phyloP scores from a whole-genome alignment of 2,113 vertebrate species.

The Sebastes schlegelii region DNA sequence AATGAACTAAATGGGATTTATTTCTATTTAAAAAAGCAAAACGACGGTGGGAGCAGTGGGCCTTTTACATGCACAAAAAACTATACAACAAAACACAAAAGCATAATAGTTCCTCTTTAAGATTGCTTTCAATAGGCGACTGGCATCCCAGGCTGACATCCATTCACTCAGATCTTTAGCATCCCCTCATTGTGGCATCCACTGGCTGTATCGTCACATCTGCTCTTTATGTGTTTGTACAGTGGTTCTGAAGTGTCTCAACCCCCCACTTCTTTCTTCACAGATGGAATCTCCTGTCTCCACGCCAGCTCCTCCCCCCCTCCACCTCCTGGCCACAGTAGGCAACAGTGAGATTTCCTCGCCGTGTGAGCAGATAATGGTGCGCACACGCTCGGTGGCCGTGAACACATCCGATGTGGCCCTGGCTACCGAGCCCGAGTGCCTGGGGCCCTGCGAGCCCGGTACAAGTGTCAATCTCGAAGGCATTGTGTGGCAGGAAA shows the following conservation, averaged over 20 bases:
- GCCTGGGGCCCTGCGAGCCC: constrained; percentile 97
- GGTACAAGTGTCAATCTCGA: constrained; percentile 99
- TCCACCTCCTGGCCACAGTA: constrained; percentile 93
- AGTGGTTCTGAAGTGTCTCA: constrained; percentile 52
- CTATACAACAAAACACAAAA: too few species aligned
- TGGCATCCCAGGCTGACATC: constrained; percentile 46
- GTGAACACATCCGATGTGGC: constrained; percentile 98
- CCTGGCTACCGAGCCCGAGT: constrained; percentile 95
- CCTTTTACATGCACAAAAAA: too few species aligned
- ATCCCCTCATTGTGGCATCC: constrained; percentile 50
- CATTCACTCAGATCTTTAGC: constrained; percentile 43
- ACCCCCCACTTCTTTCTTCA: constrained; percentile 55
- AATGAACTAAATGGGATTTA: too few species aligned
- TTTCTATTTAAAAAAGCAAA: too few species aligned
- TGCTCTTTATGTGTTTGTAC: constrained; percentile 59
- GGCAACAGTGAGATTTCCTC: constrained; percentile 95
- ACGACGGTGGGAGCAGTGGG: too few species aligned
- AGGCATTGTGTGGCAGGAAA: constrained; percentile 99
- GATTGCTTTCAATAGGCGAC: constrained; percentile 14
- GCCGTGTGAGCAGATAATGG: constrained; percentile 99
- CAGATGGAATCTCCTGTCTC: constrained; percentile 98
- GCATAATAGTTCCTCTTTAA: neutral
- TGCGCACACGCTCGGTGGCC: constrained; percentile 96
- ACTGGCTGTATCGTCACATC: constrained; percentile 52
- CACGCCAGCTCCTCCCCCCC: constrained; percentile 92